Evolutionary conservation across 2,797 vertebrate species (phyloP), one percentile per base, ranked within the genome.

Genomic region (Enteromius treurensis): DNA sequence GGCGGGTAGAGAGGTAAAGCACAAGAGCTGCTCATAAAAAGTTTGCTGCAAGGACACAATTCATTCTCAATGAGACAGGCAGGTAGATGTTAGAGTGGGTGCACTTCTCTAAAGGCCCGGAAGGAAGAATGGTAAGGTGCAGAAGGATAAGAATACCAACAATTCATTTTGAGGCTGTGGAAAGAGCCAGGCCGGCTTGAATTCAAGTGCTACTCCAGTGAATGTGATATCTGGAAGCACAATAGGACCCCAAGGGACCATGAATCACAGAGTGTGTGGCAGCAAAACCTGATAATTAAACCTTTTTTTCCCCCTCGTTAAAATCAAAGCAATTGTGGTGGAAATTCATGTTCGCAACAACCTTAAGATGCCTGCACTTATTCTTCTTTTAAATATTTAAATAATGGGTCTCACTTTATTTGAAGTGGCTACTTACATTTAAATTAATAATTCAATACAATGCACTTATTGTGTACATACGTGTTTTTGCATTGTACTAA

Each of bases 31-130:
- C 60, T 64, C 76, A 64, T 32, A 34, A 78, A 78, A 78, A 21
- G 19, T 51, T 51, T 47, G 42, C 26, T 67, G 42, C 77, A 78
- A 65, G 60, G 60, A 79, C 60, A 78, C 77, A 65, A 49, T 51
- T 78, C 58, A 65, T 49, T 79, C 42, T 51, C 42, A 49, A 7
- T n/a, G 42, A 79, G 42, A 49, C 10, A 67, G 40, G 42, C 5
- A 49, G 10, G 23, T 6, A 49, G 53, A 40, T 23, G 60, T 78
- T 21, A 49, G 42, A 65, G 11, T 49, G 42, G 42, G 9, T 14
- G 6, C 77, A 67, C 55, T 75, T 11, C 19, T 55, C 29, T 53
- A 11, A 53, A 53, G 71, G 9, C 17, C 34, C 3, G 1, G 14
- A 55, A 34, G 42, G 49, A 42, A 40, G 32, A 42, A 8, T 37